Evolutionary conservation across 2,797 vertebrate genomes (phyloP).

Genomic region (Oceanodroma leucorhoa): DNA sequence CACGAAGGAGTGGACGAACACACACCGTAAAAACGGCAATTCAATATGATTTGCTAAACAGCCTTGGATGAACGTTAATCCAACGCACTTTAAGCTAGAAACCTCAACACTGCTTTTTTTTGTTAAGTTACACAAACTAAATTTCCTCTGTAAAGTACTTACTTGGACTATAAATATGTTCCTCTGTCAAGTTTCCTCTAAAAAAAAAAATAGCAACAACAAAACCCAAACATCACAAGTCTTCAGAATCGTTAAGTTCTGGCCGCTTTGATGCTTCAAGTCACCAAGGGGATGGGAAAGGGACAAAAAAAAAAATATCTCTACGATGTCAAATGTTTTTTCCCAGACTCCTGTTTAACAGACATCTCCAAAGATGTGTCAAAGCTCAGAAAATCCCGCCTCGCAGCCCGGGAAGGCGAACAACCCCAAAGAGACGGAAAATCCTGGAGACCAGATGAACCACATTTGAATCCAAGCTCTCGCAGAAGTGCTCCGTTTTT

Average conservation of each 20-base stretch:
- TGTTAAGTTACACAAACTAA: slow-evolving; percentile 55
- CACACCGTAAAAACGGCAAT: slow-evolving; percentile 11
- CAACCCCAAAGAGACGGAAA: slow-evolving; percentile 26
- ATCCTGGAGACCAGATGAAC: slow-evolving; percentile 69
- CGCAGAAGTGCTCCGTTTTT: slow-evolving; percentile 62
- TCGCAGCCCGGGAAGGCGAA: slow-evolving; percentile 54
- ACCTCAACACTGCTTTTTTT: slow-evolving; percentile 28
- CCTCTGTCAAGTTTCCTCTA: slow-evolving; percentile 75
- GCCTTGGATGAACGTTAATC: slow-evolving; percentile 57
- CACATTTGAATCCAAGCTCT: slow-evolving; percentile 56
- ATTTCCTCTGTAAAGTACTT: slow-evolving; percentile 76
- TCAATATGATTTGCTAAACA: slow-evolving; percentile 24
- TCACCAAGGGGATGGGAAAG: slow-evolving; percentile 24
- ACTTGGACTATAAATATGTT: slow-evolving; percentile 74
- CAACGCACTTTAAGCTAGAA: slow-evolving; percentile 53
- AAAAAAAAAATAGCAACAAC: slow-evolving; percentile 57
- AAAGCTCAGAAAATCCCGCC: slow-evolving; percentile 63
- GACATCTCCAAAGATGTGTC: slow-evolving; percentile 67
- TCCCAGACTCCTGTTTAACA: slow-evolving; percentile 60
- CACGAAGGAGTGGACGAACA: slow-evolving; percentile 13
- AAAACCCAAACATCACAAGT: slow-evolving; percentile 60
- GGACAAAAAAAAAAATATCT: not conserved
- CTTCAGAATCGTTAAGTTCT: slow-evolving; percentile 53
- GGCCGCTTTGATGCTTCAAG: slow-evolving; percentile 66
- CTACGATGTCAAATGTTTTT: slow-evolving; percentile 37